Conservation (phyloP, 1,140 invertebrate species). For the Pollicipes pollicipes region DNA sequence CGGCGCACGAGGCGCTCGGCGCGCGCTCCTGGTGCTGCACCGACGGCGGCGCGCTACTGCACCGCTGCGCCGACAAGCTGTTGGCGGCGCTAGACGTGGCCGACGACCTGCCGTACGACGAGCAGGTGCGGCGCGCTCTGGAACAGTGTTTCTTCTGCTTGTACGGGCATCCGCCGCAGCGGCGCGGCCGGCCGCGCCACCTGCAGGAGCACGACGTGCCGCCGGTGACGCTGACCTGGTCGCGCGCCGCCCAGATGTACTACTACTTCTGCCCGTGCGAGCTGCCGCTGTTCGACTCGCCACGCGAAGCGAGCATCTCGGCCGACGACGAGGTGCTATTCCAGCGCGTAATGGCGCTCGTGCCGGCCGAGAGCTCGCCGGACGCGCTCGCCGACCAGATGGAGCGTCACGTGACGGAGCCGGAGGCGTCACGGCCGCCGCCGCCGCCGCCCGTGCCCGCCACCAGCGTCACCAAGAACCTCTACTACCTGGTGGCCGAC, state of each 20-base stretch:
- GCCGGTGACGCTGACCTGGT: conserved; percentile 55
- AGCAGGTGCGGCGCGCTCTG: conserved; percentile 44
- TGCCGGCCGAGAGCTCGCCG: conserved; percentile 19
- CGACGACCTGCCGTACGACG: conserved; percentile 15
- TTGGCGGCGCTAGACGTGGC: conserved; percentile 39
- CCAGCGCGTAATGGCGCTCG: conserved; percentile 32
- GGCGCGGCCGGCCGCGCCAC: conserved; percentile 29
- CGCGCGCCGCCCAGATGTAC: conserved; percentile 53
- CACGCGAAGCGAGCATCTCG: conserved; percentile 47
- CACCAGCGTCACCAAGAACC: conserved; percentile 29
- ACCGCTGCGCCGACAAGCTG: conserved; percentile 54
- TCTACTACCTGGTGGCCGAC: conserved; percentile 78
- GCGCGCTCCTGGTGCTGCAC: conserved; percentile 53
- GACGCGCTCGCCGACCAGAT: conserved; percentile 18
- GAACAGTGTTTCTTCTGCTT: conserved; percentile 80
- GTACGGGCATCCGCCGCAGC: conserved; percentile 61
- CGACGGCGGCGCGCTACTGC: conserved; percentile 52
- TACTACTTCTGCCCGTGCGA: conserved; percentile 61
- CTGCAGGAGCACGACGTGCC: conserved; percentile 59
- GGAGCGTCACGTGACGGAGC: conserved; percentile 23
- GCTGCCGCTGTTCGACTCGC: conserved; percentile 67
- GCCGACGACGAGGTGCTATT: conserved; percentile 57
- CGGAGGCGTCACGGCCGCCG: conserved; percentile 9
- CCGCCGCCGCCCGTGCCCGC: conserved; percentile 7
- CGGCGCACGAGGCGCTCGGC: conserved; percentile 68